Base-by-base conservation (phyloP, 1,140 invertebrate species). In the Rhynchophorus ferrugineus region DNA sequence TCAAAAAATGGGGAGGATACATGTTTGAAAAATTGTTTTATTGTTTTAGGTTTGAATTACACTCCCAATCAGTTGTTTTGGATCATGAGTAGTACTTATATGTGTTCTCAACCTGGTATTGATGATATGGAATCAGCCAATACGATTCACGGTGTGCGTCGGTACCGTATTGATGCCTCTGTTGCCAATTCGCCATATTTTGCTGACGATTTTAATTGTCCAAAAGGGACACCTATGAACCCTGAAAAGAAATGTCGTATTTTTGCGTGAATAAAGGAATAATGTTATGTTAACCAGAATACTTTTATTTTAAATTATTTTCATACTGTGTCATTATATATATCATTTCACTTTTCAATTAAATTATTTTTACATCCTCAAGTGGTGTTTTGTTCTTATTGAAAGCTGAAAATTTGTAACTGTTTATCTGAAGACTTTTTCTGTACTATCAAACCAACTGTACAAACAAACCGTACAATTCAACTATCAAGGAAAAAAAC, bases 211-310 rank as follows among this genome's bases (percentile, higher is more conserved):
- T 87, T 80, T 61, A 71, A 77, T 3, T 87, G 84, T 67, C 70
- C 73, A 1, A 14, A 57, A 5, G 75, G 72, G 9, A 73, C 75
- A 0, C 61, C 66, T 18, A 84, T 86, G 81, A 85, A 86, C 68
- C 81, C 83, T 1, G 54, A 58, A 5, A 70, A 81, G 17, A 85
- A 84, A 64, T 87, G 84, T 70, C 74, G 74, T 11, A 50, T 61
- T 29, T 78, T 91, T 21, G 91, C 86, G 87, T 53, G 42, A 51
- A n/a, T n/a, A n/a, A n/a, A n/a, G n/a, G n/a, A n/a, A n/a, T n/a
- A n/a, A n/a, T n/a, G n/a, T n/a, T 11, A 21, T 16, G 7, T 13
- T 16, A 39, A 39, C 7, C 29, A 33, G 7, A n/a, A n/a, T n/a
- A n/a, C n/a, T n/a, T n/a, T n/a, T n/a, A n/a, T n/a, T n/a, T n/a